Conservation (phyloP, 2,888 invertebrate species). For the Stenodema calcarata region DNA sequence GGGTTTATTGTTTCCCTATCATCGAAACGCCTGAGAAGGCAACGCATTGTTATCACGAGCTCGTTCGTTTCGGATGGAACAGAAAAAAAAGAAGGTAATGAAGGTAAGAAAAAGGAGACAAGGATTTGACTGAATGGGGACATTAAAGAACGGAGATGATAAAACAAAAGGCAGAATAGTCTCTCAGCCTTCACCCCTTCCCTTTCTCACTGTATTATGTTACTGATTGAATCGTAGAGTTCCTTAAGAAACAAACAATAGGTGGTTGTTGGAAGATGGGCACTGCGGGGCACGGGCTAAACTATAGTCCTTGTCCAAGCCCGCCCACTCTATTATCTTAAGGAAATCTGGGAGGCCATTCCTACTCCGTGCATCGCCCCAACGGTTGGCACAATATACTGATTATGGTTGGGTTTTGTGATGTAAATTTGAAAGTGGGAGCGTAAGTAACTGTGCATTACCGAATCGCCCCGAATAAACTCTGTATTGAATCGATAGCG, state of each 20-base stretch:
- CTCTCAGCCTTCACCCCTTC: neutral
- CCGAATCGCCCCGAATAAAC: neutral
- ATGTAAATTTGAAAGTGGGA: neutral
- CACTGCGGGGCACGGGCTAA: neutral
- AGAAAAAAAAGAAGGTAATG: neutral
- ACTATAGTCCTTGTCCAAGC: conserved; percentile 13
- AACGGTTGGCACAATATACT: neutral
- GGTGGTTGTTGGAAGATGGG: neutral
- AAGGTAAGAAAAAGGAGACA: neutral
- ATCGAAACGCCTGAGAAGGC: neutral
- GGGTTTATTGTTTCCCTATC: neutral
- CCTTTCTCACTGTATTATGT: neutral
- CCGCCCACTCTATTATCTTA: conserved; percentile 4
- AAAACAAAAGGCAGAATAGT: conserved; percentile 2
- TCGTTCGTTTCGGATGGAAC: neutral
- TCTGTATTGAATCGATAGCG: too few relatives aligned
- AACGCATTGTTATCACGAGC: neutral
- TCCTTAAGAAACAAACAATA: neutral
- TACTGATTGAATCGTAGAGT: conserved; percentile 2
- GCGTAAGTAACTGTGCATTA: neutral
- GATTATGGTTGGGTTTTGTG: neutral
- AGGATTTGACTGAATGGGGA: conserved; percentile 12
- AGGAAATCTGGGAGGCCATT: conserved; percentile 1
- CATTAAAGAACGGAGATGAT: neutral
- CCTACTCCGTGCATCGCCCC: neutral